Percentiles rank a stretch among this genome's conserved stretches.
Conservation (phyloP, 1,140 invertebrate genomes). For the Orchestia grillus region DNA sequence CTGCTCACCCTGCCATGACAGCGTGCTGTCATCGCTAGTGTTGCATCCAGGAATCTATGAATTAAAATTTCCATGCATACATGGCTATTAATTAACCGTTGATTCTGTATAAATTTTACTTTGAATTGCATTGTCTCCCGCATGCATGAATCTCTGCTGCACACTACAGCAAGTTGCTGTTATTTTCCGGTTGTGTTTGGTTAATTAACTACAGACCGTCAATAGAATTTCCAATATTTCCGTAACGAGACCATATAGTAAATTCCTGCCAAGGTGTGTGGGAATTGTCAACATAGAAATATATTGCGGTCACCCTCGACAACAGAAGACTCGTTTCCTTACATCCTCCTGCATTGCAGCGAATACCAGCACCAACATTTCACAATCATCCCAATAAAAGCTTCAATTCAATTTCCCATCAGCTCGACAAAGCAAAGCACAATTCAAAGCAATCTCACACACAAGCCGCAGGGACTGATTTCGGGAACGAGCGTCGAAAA, state of each 20-base stretch:
- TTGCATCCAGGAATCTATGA: neutral
- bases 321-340: neutral
- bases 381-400: constrained; percentile 1
- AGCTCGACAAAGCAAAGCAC: constrained; percentile 9
- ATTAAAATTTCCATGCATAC: neutral
- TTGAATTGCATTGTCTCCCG: neutral
- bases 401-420: constrained; percentile 21
- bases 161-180: neutral
- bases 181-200: neutral
- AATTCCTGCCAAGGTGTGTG: neutral
- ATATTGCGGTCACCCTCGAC: neutral
- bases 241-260: neutral
- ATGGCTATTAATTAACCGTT: too few species aligned
- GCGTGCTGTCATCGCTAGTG: neutral
- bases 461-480: neutral
- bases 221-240: neutral
- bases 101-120: neutral
- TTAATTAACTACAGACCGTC: neutral
- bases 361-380: neutral
- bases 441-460: constrained; percentile 1
- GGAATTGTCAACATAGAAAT: neutral
- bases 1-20: neutral
- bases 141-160: neutral
- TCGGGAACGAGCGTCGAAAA: constrained; percentile 1
- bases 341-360: neutral